Conservation (phyloP, 2,797 vertebrate species). For the Fistularia commersonii region DNA sequence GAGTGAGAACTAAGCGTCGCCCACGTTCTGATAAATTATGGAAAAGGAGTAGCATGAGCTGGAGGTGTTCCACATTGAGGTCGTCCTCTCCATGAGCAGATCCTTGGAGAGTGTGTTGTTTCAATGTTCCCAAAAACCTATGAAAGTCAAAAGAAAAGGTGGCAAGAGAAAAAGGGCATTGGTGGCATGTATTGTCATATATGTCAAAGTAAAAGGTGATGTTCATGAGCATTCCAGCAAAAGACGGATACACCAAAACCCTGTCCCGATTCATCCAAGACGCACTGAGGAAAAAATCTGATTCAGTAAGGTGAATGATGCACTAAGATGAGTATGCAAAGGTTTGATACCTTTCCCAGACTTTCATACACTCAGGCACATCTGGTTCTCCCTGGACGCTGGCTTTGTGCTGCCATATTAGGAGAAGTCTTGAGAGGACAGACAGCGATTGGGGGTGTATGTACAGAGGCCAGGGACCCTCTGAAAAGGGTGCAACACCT, state of each 20-base stretch:
- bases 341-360: constrained; percentile 91
- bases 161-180: not conserved
- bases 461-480: constrained; percentile 95
- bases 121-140: constrained; percentile 93
- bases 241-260: no score
- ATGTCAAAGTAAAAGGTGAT: not conserved
- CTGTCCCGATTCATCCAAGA: no score
- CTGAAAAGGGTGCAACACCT: constrained; percentile 92
- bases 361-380: constrained; percentile 93
- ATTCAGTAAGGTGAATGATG: no score
- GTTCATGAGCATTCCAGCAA: no score
- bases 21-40: constrained; percentile 93
- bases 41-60: constrained; percentile 94
- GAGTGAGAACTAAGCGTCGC: constrained; percentile 79
- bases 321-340: no score
- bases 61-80: constrained; percentile 94
- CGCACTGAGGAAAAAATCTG: no score
- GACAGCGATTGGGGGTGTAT: constrained; percentile 95
- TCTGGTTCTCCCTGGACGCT: constrained; percentile 89
- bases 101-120: constrained; percentile 89
- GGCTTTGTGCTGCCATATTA: constrained; percentile 97
- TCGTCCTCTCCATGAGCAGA: constrained; percentile 88
- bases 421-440: constrained; percentile 90
- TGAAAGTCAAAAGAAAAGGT: not conserved
- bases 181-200: not conserved